phyloP scores from a whole-genome alignment of 2,797 vertebrate species.

The Pangasius larnaudii region DNA sequence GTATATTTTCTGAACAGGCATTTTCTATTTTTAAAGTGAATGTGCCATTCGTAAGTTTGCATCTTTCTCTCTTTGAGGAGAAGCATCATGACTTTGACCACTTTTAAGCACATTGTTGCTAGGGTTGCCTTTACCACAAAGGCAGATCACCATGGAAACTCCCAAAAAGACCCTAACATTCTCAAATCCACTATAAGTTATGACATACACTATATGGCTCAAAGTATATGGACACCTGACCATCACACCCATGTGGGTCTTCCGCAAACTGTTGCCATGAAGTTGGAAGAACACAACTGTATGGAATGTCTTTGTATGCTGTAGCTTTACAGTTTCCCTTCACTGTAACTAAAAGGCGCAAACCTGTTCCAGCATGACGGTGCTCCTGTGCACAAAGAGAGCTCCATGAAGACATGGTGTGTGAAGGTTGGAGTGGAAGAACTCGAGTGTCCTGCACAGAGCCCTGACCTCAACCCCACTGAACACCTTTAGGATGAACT shows the following conservation, averaged over 20 bases:
- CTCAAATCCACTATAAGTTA: background rate
- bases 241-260: background rate
- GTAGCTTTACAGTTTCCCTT: background rate
- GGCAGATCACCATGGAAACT: background rate
- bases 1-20: background rate
- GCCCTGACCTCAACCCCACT: too few relatives aligned
- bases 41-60: background rate
- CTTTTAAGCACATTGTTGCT: background rate
- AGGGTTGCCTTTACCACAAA: background rate
- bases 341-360: background rate
- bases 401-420: too few relatives aligned
- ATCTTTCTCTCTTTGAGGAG: background rate
- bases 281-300: background rate
- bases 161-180: background rate
- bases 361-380: background rate
- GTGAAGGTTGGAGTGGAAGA: too few relatives aligned
- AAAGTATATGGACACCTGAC: background rate
- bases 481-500: too few relatives aligned
- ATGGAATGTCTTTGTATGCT: background rate
- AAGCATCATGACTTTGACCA: background rate
- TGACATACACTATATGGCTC: background rate
- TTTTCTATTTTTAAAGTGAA: background rate
- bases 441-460: too few relatives aligned
- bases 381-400: too few relatives aligned
- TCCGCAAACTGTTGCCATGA: background rate